A percentile compares a stretch with the other conserved stretches of the same genome.
Conservation (phyloP, 2,797 vertebrate genomes). For the Lates japonicus region DNA sequence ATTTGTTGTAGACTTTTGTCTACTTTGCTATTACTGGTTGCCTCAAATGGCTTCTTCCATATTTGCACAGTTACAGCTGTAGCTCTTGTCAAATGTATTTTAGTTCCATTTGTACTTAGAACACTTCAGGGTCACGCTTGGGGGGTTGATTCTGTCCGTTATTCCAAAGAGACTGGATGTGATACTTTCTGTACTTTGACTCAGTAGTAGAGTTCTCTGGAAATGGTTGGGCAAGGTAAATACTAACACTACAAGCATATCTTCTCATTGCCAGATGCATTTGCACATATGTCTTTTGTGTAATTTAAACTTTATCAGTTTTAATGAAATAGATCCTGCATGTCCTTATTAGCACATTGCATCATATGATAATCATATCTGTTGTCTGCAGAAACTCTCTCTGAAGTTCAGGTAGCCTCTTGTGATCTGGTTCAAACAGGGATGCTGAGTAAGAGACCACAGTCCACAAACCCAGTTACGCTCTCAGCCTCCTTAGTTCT, state of each 20-base stretch:
- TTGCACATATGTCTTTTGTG: conserved; percentile 11
- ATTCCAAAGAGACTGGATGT: conserved; percentile 36
- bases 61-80: conserved; percentile 27
- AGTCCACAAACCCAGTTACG: conserved; percentile 34
- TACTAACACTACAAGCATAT: conserved; percentile 19
- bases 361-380: conserved; percentile 22
- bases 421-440: conserved; percentile 51
- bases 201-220: conserved; percentile 32
- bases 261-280: conserved; percentile 28
- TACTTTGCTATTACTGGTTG: conserved; percentile 29
- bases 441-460: conserved; percentile 48
- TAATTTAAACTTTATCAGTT: neutral
- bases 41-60: conserved; percentile 38
- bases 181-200: conserved; percentile 26
- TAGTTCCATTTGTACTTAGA: conserved; percentile 16
- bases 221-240: conserved; percentile 66
- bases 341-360: conserved; percentile 23
- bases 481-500: conserved; percentile 35
- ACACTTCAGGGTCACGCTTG: conserved; percentile 16
- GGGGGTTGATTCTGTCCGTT: conserved; percentile 31
- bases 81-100: conserved; percentile 38
- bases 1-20: conserved; percentile 74
- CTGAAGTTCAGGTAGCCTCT: conserved; percentile 39
- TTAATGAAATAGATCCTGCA: neutral
- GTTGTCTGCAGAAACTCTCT: conserved; percentile 26